Base-by-base conservation (phyloP, 2,113 vertebrate genomes). In the Gopherus flavomarginatus region DNA sequence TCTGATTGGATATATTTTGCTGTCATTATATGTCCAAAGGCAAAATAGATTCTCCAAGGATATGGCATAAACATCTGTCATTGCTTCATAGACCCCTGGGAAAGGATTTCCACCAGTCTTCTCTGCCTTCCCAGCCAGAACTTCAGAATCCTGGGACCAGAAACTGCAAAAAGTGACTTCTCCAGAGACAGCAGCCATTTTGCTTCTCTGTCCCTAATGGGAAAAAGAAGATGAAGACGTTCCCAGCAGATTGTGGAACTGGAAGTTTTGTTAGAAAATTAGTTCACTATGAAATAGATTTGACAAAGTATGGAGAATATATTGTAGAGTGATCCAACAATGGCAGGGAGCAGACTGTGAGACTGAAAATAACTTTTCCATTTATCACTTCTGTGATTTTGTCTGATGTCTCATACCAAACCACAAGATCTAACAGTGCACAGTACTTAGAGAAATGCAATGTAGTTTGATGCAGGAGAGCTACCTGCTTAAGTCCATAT, bases 231-330 rank as follows among this genome's bases (percentile, higher is more conserved):
- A 16, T 16, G 1, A 14, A 50, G 59, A 35, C 27, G 2, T 56
- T 9, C 42, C 52, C 78, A 35, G 1, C 0, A n/a, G 26, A 17
- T 0, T 0, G 5, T 17, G 79, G 24, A 29, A 10, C 35, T 56
- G 24, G 26, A 59, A 12, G 52, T 52, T 52, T 52, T 31, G 49
- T 77, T 3, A 29, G 29, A 53, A 47, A 24, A 29, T 27, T 2
- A 13, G 4, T 19, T 17, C 27, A 8, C 72, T 84, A 29, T 59
- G 49, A 79, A 84, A 87, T 16, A 56, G 14, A 31, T 29, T 83
- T 69, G 81, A 57, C 27, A 80, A 81, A 85, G 31, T 42, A 16
- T 11, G 31, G 14, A 38, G 50, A 24, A 52, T 57, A 89, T 81
- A 50, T 10, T 31, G 14, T 21, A 62, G 62, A 78, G 16, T 52